Percentiles rank a stretch among this genome's conserved stretches.
Conservation (phyloP, 2,113 vertebrate genomes). For the Patagioenas fasciata region DNA sequence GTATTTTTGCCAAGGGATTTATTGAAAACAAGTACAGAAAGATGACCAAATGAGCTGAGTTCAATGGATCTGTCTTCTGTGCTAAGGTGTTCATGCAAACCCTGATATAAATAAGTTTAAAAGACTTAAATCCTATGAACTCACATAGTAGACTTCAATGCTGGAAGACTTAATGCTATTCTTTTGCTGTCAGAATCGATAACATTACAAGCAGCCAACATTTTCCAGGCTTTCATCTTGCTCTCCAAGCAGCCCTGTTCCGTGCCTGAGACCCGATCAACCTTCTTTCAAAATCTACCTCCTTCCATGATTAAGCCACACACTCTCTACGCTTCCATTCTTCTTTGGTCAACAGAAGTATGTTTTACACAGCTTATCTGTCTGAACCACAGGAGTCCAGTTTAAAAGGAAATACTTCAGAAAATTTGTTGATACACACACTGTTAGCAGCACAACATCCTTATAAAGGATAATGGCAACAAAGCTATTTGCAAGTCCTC, state of each 20-base stretch:
- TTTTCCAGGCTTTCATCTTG: background rate
- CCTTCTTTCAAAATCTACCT: background rate
- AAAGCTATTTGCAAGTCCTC: background rate
- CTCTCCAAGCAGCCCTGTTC: background rate
- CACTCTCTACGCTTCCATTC: background rate
- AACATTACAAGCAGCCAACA: background rate
- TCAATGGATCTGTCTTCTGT: background rate
- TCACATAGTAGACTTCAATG: background rate
- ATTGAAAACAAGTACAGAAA: background rate
- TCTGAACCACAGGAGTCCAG: background rate
- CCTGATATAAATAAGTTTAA: background rate
- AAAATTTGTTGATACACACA: background rate
- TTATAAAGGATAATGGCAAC: background rate
- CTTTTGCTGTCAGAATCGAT: background rate
- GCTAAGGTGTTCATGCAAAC: background rate
- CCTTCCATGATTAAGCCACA: background rate
- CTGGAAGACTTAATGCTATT: background rate
- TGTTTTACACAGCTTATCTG: background rate
- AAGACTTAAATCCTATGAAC: background rate
- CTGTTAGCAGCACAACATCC: background rate
- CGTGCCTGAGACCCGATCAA: background rate
- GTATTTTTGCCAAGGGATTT: background rate
- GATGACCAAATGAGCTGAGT: background rate
- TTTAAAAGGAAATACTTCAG: background rate
- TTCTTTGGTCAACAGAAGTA: background rate